phyloP scores from a whole-genome alignment of 1,140 invertebrate genomes.

The Halictus rubicundus region DNA sequence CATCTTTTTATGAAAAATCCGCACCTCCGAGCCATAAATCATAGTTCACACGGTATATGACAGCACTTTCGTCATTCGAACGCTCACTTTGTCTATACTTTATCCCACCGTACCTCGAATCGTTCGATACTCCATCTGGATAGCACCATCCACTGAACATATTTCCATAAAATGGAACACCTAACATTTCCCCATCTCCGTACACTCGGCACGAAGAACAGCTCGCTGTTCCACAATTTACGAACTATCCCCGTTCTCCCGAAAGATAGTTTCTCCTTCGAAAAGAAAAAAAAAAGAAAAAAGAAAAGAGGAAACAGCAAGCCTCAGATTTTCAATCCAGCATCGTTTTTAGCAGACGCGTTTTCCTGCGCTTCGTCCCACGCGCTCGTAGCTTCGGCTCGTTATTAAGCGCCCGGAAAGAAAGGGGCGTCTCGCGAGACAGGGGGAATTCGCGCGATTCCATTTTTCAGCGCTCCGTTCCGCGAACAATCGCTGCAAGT shows the following conservation, averaged over 20 bases:
- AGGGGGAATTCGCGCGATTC: background rate
- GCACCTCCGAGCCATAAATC: too few relatives aligned
- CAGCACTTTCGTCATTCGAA: too few relatives aligned
- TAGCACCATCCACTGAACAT: background rate
- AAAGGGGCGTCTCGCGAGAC: background rate
- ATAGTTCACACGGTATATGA: too few relatives aligned
- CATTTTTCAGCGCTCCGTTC: background rate
- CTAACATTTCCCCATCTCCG: background rate
- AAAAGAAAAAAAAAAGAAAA: background rate
- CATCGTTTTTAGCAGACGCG: background rate
- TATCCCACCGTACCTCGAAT: background rate
- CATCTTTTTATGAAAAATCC: too few relatives aligned
- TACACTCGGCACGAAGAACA: background rate
- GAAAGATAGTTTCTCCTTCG: background rate
- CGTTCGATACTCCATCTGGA: background rate
- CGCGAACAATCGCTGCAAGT: conserved; percentile 1
- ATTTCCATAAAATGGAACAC: background rate
- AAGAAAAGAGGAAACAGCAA: background rate
- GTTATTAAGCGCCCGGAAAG: background rate
- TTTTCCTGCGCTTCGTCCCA: background rate
- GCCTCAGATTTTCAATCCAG: background rate
- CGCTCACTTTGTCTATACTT: background rate
- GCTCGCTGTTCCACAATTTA: background rate
- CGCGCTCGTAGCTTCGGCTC: background rate
- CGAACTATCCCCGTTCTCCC: background rate